These are phyloP conservation scores for Scartelaos histophorus DNA, from an alignment of 2,113 vertebrate species.

Conservation along the genomic window DNA sequence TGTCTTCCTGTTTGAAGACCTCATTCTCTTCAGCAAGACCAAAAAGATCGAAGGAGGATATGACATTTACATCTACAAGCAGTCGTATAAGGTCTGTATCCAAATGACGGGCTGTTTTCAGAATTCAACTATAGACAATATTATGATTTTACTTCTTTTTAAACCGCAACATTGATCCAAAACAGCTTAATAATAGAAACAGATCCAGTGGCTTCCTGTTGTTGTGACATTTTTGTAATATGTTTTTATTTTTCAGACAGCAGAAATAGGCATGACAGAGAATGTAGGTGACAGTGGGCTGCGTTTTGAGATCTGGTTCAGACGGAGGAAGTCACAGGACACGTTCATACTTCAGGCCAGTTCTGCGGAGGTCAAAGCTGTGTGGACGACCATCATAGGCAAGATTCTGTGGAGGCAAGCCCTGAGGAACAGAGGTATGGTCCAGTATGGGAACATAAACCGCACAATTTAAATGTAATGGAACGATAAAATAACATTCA, in stretches of 20 bases:
- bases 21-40: constrained; percentile 87
- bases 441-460: background rate
- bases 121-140: too few relatives aligned
- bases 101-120: background rate
- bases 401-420: constrained; percentile 87
- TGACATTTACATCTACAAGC: constrained; percentile 85
- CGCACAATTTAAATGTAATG: background rate
- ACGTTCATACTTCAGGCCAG: constrained; percentile 83
- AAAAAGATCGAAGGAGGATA: constrained; percentile 82
- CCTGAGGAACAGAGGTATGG: constrained; percentile 82
- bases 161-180: too few relatives aligned
- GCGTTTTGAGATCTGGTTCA: constrained; percentile 88
- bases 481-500: background rate
- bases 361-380: constrained; percentile 77
- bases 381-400: constrained; percentile 81
- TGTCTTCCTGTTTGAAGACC: constrained; percentile 86
- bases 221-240: background rate
- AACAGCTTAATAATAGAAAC: too few relatives aligned
- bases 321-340: constrained; percentile 83
- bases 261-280: constrained; percentile 85
- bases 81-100: constrained; percentile 80
- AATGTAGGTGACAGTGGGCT: constrained; percentile 83
- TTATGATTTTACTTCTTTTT: too few relatives aligned
- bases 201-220: too few relatives aligned
- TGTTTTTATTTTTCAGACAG: constrained; percentile 67